Base-by-base conservation (phyloP, 2,113 vertebrate species). In the Riparia riparia region DNA sequence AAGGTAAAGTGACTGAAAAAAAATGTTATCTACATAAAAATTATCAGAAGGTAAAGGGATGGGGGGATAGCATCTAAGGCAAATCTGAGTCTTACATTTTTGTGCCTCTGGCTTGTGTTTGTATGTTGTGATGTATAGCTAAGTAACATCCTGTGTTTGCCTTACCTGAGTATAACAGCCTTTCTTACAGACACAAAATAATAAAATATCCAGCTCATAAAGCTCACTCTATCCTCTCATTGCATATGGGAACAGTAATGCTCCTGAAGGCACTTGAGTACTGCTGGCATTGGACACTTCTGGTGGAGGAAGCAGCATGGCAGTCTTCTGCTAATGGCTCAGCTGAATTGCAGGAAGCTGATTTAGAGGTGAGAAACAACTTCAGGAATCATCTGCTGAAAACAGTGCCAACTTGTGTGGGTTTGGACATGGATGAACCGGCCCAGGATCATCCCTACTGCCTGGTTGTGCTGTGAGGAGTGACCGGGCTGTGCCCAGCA, bases 131-230 rank as follows among this genome's bases (percentile, higher is more conserved):
- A 61, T 26, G 44, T 34, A 83, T 14, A 91, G 25, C 37, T 76
- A 70, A 82, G 45, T 22, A 89, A 51, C 50, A 24, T 57, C 34
- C 80, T 69, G 11, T 72, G 28, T 12, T 34, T 76, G 77, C 41
- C 32, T 89, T 71, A 21, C 31, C 58, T 68, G 83, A 89, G 8
- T 74, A 45, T 68, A 86, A 65, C 45, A 60, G 7, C 29, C 32
- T 85, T 91, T 76, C 42, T 77, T 85, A 76, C 17, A 65, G 50
- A 57, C 34, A 76, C 8, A 69, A 87, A 91, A 93, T 65, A 74
- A 61, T 87, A 61, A 58, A 94, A 54, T 34, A 64, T 18, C 39
- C 13, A 49, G 7, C 9, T 61, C 44, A n/a, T 47, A 66, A 82
- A 86, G 26, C 24, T 58, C 72, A 41, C 29, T 31, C 3, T 77